Percentiles rank a stretch among this genome's conserved stretches.
Conservation (phyloP, 2,797 vertebrate species). For the Morus bassanus region DNA sequence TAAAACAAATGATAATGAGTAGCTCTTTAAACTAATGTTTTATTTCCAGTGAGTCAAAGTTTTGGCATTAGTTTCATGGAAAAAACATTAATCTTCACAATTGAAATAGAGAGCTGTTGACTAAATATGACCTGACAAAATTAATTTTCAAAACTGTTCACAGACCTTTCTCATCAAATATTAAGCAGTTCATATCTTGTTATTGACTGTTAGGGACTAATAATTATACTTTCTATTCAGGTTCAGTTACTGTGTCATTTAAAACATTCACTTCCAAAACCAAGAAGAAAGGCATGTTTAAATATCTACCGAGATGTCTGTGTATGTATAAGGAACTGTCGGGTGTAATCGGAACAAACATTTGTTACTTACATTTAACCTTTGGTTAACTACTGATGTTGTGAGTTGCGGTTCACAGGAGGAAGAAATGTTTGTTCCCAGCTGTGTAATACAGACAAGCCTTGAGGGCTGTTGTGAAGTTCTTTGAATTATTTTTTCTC, state of each 20-base stretch:
- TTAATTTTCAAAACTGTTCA: constrained; percentile 59
- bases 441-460: constrained; percentile 41
- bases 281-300: constrained; percentile 49
- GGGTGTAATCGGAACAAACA: not conserved
- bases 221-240: constrained; percentile 24
- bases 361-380: constrained; percentile 54
- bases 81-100: constrained; percentile 75
- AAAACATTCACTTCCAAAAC: constrained; percentile 41
- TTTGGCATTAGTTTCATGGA: constrained; percentile 76
- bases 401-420: constrained; percentile 41
- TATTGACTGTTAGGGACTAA: constrained; percentile 47
- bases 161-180: constrained; percentile 68
- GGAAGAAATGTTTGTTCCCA: constrained; percentile 52
- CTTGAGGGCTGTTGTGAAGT: constrained; percentile 46
- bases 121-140: constrained; percentile 71
- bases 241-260: constrained; percentile 28
- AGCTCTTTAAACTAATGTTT: constrained; percentile 74
- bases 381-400: constrained; percentile 34
- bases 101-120: constrained; percentile 68
- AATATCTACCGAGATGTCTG: not conserved
- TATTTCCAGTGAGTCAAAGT: constrained; percentile 73
- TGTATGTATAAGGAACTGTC: not conserved
- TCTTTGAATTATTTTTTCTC: constrained; percentile 62
- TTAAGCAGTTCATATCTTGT: constrained; percentile 53
- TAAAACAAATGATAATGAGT: constrained; percentile 73